Conservation (phyloP, 2,888 invertebrate species). For the Oxycera nigricornis region DNA sequence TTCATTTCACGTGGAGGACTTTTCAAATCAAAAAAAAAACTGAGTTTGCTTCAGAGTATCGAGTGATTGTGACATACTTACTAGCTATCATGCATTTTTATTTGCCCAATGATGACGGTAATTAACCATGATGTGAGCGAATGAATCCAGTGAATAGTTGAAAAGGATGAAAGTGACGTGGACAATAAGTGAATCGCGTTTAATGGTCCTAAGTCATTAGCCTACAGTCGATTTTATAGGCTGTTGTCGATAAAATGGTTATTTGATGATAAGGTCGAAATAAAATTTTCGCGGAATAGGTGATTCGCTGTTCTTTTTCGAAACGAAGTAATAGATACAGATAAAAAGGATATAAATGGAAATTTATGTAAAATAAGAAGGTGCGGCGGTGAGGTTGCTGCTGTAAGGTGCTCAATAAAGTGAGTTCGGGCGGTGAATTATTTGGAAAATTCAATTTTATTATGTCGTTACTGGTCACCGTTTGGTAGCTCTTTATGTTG, state of each 20-base stretch:
- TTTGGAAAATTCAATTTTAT: slow-evolving; percentile 35
- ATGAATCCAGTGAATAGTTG: too few relatives aligned
- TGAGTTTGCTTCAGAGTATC: too few relatives aligned
- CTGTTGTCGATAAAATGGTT: slow-evolving; percentile 17
- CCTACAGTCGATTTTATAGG: background rate
- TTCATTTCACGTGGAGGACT: too few relatives aligned
- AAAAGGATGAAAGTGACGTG: background rate
- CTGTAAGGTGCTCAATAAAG: background rate
- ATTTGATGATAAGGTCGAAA: slow-evolving; percentile 18
- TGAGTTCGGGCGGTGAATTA: slow-evolving; percentile 7
- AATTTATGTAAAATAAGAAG: slow-evolving; percentile 8
- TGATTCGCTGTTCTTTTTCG: background rate
- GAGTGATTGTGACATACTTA: too few relatives aligned
- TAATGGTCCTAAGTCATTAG: background rate
- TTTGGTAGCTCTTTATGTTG: background rate
- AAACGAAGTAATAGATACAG: slow-evolving; percentile 5
- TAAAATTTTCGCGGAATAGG: slow-evolving; percentile 4
- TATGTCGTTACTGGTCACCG: slow-evolving; percentile 17
- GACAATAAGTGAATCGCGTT: background rate
- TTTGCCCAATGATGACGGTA: too few relatives aligned
- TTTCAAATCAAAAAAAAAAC: too few relatives aligned
- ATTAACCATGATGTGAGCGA: too few relatives aligned
- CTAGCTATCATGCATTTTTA: too few relatives aligned
- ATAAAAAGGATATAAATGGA: background rate
- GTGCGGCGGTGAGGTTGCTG: background rate